Percentiles rank a stretch among this genome's conserved stretches.
These are phyloP conservation scores for Saccostrea echinata DNA, from an alignment of 1,140 invertebrate genomes.

Conservation along the genomic window DNA sequence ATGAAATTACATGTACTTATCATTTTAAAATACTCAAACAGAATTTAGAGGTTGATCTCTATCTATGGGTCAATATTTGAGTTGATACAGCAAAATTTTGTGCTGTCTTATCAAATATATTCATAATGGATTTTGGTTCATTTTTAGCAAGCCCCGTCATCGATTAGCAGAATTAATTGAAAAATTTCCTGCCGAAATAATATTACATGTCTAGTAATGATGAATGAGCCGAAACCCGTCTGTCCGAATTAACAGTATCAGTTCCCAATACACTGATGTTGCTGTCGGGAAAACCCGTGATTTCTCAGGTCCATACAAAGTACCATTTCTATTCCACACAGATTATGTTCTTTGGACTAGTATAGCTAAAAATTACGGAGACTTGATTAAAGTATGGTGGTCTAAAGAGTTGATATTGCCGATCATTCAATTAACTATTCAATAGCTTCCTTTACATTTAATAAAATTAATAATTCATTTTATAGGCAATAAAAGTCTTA, in stretches of 20 bases:
- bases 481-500: constrained; percentile 28
- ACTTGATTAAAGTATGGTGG: not conserved
- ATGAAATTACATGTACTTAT: no score
- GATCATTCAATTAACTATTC: not conserved
- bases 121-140: not conserved
- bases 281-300: not conserved
- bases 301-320: not conserved
- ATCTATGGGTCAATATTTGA: not conserved
- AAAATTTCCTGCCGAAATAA: constrained; percentile 23
- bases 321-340: not conserved
- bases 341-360: constrained; percentile 13
- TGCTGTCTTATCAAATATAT: not conserved
- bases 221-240: not conserved
- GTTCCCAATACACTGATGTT: not conserved
- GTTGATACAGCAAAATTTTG: not conserved
- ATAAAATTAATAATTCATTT: constrained; percentile 24
- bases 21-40: no score
- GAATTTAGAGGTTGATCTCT: not conserved
- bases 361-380: not conserved
- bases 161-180: constrained; percentile 18
- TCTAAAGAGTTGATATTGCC: constrained; percentile 4
- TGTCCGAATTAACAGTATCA: not conserved
- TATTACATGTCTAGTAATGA: constrained; percentile 14
- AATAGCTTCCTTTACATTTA: constrained; percentile 9
- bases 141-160: constrained; percentile 9